Base-by-base conservation (phyloP, 2,797 vertebrate genomes). In the Pterois miles region DNA sequence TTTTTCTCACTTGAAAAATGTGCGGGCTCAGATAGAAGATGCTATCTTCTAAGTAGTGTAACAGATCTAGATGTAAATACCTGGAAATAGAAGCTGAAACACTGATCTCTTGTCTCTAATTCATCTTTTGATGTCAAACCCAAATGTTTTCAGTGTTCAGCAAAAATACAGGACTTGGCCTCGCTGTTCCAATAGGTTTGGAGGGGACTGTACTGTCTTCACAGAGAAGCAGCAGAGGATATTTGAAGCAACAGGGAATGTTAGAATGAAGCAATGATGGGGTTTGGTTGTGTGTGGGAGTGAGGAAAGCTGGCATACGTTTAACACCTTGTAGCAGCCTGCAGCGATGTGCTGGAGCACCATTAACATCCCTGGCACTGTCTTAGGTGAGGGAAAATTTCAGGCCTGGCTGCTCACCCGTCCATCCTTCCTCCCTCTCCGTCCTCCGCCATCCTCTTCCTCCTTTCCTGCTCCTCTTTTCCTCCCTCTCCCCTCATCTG, bases 271-370 rank as follows among this genome's bases (percentile, higher is more conserved):
- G 65, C 66, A 38, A 43, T 4, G 27, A 40, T 13, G 56, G 53
- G 25, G 54, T 65, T 65, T 27, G 36, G 40, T 38, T 8, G 67
- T 16, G 25, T 69, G 83, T 38, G 43, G 52, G 52, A 22, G 81
- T 9, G 76, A 79, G 29, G 46, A 65, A 46, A 60, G 59, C 65
- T 76, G 79, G 58, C 84, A 71, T 82, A 85, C 34, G 65, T 85
- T 82, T 79, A 86, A 73, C 83, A 88, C 83, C 80, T 83, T 54
- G 76, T 29, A 79, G 72, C 60, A 59, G 84, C 85, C 81, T 74
- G 83, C 75, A 53, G 77, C 36, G 77, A 53, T 69, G 73, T 72
- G 74, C 54, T 80, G 27, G 2, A 65, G 78, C 12, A 33, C 71
- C 73, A 76, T 80, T 88, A 85, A 76, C 88, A 67, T 84, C 80